Percentiles rank a stretch among this genome's conserved stretches.
Evolutionary conservation across 2,113 vertebrate species (phyloP).

Genomic region (Ibidorhyncha struthersii): DNA sequence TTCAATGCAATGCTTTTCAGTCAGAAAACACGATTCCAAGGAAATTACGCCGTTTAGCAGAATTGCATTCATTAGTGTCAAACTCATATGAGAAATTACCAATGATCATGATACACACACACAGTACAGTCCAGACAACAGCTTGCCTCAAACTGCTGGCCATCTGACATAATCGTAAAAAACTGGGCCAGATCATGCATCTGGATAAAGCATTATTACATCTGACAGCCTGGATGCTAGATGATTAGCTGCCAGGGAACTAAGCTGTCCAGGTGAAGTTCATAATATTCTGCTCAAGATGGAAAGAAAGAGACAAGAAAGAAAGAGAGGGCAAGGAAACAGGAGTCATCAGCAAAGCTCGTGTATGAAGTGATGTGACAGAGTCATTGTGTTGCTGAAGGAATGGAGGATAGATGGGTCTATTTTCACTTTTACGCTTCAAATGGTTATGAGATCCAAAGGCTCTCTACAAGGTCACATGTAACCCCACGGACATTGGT

Average conservation of each 20-base stretch:
- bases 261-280: not conserved
- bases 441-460: not conserved
- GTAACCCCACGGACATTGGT: not conserved
- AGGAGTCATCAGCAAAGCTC: not conserved
- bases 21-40: not conserved
- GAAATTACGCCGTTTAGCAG: not conserved
- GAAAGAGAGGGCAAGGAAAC: not conserved
- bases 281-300: not conserved
- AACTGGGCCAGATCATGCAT: not conserved
- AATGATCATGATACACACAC: not conserved
- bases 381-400: not conserved
- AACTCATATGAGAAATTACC: not conserved
- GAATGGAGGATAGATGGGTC: not conserved
- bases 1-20: conserved; percentile 7
- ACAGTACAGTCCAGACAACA: not conserved
- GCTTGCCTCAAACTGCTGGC: not conserved
- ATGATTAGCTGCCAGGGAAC: not conserved
- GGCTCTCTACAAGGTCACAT: not conserved
- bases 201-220: not conserved
- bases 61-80: not conserved
- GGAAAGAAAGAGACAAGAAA: not conserved
- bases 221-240: not conserved
- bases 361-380: not conserved
- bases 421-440: not conserved
- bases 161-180: not conserved